Evolutionary conservation across 2,888 invertebrate species (phyloP), one percentile per base, ranked within the genome.

Genomic region (Limenitis camilla): DNA sequence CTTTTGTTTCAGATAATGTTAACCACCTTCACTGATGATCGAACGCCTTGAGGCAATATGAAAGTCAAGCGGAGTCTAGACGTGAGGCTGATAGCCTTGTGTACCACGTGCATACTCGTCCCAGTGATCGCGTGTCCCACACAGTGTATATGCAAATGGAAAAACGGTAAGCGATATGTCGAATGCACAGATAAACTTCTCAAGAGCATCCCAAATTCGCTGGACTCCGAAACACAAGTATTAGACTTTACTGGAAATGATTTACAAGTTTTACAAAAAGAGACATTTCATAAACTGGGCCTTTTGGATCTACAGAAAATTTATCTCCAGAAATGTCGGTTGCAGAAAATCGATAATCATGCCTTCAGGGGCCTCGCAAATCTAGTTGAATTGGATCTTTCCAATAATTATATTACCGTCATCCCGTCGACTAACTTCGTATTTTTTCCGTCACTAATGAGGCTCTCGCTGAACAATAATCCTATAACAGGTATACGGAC

Each of bases 111-210:
- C 63, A 65, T 86, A 49, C 72, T 86, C 33, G 76, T 86, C 28
- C 83, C 82, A 2, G 82, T 79, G 38, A 73, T 82, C 60, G 89
- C 90, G 46, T 96, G 96, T 74, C 96, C 96, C 29, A 84, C 90
- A 33, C 90, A 91, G 61, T 97, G 96, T 78, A 88, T 91, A 52
- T 97, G 97, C 88, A 96, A 95, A 76, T 96, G 96, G 96, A 96
- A 96, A 78, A 93, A 93, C 71, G 96, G 96, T 43, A 97, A 97
- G 72, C 93, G 96, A 73, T 94, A 94, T 62, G 96, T 95, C 45
- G 96, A 96, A 77, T 97, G 97, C 80, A 90, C 92, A 45, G 92
- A 93, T 58, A 93, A 93, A 71, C 92, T 91, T 49, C 86, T 96
- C 49, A 90, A 92, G 60, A 89, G 91, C 8, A 91, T 96, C 53